Base-by-base conservation (phyloP, 2,888 invertebrate species). In the Lomographa bimaculata region DNA sequence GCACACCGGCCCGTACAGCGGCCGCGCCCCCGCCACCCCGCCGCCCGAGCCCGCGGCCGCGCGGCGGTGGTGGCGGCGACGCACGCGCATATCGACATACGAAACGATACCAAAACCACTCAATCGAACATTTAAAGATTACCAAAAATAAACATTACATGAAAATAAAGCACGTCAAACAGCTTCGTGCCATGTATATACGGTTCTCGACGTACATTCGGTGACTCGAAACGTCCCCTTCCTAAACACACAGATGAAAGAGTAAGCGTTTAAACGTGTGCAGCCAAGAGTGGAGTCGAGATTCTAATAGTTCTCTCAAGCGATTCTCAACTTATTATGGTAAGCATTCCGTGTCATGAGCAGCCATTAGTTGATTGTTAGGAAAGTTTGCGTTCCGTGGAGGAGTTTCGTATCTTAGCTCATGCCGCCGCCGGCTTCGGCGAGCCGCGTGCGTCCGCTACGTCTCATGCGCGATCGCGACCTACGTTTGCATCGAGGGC, bases 271-370 rank as follows among this genome's bases (percentile, higher is more conserved):
- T 71, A 64, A 84, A 79, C 83, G 80, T 83, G 83, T 81, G 83
- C 87, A 89, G 87, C 87, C 87, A 86, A 89, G 74, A 87, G 84
- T 87, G 83, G 83, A 83, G 77, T 80, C 84, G 83, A 86, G 69
- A 69, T 78, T 77, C 85, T 86, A 86, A 85, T 86, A 87, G 83
- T 86, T 81, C 71, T 80, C 75, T 77, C 72, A 87, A 85, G 86
- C 86, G 71, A 67, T 78, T 76, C 72, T 71, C 67, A 77, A 76
- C 60, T 78, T 71, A 71, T 75, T 76, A 80, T 76, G 75, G 73
- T 76, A 85, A 86, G 87, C 87, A 86, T 87, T 86, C 83, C 78
- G 85, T 87, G 86, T 83, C 62, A 84, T 83, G 79, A 85, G 72
- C 84, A 84, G 85, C 84, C 84, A 85, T 72, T 71, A 68, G 66